These are phyloP conservation scores for Calidris pugnax DNA, from an alignment of 2,113 vertebrate genomes.

Conservation along the genomic window DNA sequence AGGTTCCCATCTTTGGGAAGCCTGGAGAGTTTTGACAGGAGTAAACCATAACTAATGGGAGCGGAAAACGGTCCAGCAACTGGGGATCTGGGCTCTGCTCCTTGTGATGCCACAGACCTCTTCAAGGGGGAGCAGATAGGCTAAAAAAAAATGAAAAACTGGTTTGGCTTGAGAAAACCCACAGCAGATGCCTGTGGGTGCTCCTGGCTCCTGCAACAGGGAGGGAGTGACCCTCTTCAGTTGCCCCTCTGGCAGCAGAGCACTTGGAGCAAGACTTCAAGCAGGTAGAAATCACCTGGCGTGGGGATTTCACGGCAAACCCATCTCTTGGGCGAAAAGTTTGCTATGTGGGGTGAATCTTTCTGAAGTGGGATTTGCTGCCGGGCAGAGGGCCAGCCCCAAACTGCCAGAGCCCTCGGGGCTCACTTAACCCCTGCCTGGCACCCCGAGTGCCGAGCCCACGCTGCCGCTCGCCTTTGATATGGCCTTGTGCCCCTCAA, in stretches of 20 bases:
- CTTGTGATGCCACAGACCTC: neutral
- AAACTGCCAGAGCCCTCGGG: neutral
- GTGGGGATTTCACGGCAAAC: neutral
- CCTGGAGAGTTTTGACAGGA: neutral
- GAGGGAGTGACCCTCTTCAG: neutral
- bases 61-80: rapidly evolving
- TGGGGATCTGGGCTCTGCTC: neutral
- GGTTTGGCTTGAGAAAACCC: neutral
- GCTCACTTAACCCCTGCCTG: neutral
- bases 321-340: neutral
- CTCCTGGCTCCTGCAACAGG: neutral
- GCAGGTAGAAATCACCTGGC: neutral
- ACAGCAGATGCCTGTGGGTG: neutral
- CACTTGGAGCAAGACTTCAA: neutral
- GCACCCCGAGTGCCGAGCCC: neutral
- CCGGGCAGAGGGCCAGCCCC: neutral
- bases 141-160: neutral
- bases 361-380: conserved; percentile 59
- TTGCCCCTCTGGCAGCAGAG: neutral
- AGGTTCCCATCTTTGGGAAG: neutral
- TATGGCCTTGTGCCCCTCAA: neutral
- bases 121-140: neutral
- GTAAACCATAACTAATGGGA: neutral
- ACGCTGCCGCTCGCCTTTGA: neutral
- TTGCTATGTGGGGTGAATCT: neutral